Conservation (phyloP, 2,113 vertebrate genomes). For the Struthio camelus region DNA sequence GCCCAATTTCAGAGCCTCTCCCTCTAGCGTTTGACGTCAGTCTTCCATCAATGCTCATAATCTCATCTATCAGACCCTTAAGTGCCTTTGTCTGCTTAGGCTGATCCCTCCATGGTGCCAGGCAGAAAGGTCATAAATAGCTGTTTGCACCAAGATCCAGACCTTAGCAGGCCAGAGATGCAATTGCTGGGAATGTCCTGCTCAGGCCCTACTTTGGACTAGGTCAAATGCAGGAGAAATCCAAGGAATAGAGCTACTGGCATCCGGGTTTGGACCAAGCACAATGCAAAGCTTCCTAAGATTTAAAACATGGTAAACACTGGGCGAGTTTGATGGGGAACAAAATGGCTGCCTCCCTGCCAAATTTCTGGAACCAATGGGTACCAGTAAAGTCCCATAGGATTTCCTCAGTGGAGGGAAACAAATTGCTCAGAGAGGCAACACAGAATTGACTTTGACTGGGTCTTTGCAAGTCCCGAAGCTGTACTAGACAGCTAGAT, state of each 20-base stretch:
- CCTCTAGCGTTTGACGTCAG: background rate
- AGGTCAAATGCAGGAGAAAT: background rate
- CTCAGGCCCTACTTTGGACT: background rate
- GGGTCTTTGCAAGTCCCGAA: background rate
- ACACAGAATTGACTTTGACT: background rate
- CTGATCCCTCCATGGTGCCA: background rate
- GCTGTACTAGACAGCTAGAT: background rate
- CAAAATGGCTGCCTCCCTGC: background rate
- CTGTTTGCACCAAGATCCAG: background rate
- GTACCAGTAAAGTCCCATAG: background rate
- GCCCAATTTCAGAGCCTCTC: background rate
- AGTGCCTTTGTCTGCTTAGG: background rate
- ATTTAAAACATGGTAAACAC: background rate
- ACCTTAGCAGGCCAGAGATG: background rate
- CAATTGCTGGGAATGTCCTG: background rate
- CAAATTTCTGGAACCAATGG: background rate
- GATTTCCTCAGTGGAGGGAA: background rate
- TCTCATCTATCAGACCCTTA: background rate
- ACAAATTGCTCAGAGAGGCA: fast-evolving
- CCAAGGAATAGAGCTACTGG: background rate
- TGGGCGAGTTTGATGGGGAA: background rate
- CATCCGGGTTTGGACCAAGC: background rate
- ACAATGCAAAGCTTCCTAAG: background rate
- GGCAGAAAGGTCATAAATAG: background rate
- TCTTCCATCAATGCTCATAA: background rate